A percentile compares a stretch with the other conserved stretches of the same genome.
phyloP scores from a whole-genome alignment of 2,888 invertebrate species.

The Piscicola geometra region DNA sequence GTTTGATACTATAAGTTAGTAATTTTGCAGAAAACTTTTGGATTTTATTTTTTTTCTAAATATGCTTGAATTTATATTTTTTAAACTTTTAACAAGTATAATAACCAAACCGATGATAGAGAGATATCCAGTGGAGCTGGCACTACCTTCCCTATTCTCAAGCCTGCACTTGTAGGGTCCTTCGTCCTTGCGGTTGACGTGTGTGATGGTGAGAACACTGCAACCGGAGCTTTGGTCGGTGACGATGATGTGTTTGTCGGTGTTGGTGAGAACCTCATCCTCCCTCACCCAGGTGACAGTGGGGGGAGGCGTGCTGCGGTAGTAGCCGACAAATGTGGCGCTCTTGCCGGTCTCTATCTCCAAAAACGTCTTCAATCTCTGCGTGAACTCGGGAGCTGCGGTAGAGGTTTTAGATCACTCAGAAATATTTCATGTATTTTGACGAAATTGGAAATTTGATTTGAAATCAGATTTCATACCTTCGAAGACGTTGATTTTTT shows the following conservation, averaged over 20 bases:
- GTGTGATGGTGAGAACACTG: conserved; percentile 27
- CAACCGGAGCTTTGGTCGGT: conserved; percentile 22
- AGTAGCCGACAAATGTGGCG: conserved; percentile 42
- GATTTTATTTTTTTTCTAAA: not conserved
- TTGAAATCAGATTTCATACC: not conserved
- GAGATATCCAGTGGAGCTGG: conserved; percentile 44
- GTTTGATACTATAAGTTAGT: no score
- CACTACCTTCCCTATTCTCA: conserved; percentile 42
- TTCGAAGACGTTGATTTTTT: conserved; percentile 12
- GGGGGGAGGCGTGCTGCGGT: conserved; percentile 39
- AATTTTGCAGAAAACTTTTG: not conserved
- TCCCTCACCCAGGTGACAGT: conserved; percentile 43
- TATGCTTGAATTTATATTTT: not conserved
- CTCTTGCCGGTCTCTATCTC: conserved; percentile 40
- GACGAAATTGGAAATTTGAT: no score
- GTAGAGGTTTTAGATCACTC: not conserved
- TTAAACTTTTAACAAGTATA: not conserved
- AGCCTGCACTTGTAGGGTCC: conserved; percentile 44
- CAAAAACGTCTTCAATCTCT: conserved; percentile 39
- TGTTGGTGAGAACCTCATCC: conserved; percentile 40
- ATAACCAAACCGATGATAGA: conserved; percentile 41
- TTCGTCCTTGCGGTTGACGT: conserved; percentile 40
- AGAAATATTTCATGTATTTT: no score
- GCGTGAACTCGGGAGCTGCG: conserved; percentile 44
- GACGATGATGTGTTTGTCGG: conserved; percentile 32